These are phyloP conservation scores for Phylloscopus whistleri DNA, from an alignment of 2,113 vertebrate genomes.

Conservation along the genomic window DNA sequence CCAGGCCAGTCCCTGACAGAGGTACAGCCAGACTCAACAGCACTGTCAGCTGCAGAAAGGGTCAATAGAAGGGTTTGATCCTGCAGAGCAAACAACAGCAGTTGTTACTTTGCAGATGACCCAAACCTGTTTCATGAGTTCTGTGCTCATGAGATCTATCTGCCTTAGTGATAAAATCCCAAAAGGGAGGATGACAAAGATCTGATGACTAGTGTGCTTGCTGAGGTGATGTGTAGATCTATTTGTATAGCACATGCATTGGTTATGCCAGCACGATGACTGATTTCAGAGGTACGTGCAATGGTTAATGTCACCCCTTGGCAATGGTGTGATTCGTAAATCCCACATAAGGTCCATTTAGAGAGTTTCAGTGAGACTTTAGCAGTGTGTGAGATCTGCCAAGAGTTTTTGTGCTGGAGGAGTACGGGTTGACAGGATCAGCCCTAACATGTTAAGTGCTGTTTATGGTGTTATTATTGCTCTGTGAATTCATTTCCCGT, in stretches of 20 bases:
- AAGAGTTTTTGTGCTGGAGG: slow-evolving; percentile 39
- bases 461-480: slow-evolving; percentile 57
- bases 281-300: neutral
- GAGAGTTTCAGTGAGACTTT: slow-evolving; percentile 18
- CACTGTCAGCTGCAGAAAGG: neutral
- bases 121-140: neutral
- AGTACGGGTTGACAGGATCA: slow-evolving; percentile 16
- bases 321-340: neutral
- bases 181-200: neutral
- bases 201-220: neutral
- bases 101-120: neutral
- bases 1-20: neutral
- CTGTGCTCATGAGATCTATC: neutral
- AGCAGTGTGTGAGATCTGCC: neutral
- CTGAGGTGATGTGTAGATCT: neutral
- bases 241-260: neutral
- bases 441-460: slow-evolving; percentile 56
- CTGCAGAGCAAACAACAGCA: neutral
- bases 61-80: neutral
- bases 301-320: slow-evolving; percentile 31
- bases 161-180: neutral
- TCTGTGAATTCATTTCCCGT: slow-evolving; percentile 47
- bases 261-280: neutral
- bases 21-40: neutral
- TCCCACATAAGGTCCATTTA: neutral